phyloP scores from a whole-genome alignment of 2,113 vertebrate species.

The Nematolebias whitei region DNA sequence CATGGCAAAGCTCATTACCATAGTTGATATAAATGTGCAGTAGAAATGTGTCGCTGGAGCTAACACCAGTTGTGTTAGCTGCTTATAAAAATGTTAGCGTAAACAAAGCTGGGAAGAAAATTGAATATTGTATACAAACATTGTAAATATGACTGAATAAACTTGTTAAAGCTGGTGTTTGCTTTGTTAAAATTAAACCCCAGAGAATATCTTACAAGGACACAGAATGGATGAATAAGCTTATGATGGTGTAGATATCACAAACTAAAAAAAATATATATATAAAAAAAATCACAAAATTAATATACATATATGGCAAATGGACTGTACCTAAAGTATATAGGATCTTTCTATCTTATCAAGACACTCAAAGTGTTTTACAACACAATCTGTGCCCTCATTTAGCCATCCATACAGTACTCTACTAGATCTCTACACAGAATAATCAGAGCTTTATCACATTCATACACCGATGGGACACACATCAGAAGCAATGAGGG shows the following conservation, averaged over 20 bases:
- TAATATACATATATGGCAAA: too few relatives aligned
- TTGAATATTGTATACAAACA: constrained; percentile 4
- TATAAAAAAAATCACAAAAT: too few relatives aligned
- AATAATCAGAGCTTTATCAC: too few relatives aligned
- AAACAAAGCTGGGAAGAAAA: background rate
- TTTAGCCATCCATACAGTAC: too few relatives aligned
- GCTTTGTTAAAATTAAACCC: background rate
- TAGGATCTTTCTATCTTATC: too few relatives aligned
- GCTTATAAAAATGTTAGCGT: background rate
- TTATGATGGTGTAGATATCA: background rate
- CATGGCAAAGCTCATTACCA: background rate
- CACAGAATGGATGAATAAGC: background rate
- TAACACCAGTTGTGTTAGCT: background rate
- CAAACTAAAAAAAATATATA: too few relatives aligned
- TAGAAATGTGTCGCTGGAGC: background rate
- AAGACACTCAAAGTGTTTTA: too few relatives aligned
- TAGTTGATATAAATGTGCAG: background rate
- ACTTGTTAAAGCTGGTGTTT: background rate
- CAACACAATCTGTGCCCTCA: too few relatives aligned
- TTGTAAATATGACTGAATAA: background rate
- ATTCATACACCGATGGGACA: too few relatives aligned
- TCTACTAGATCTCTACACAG: too few relatives aligned
- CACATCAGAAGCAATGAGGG: too few relatives aligned
- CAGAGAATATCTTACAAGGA: background rate
- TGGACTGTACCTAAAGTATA: too few relatives aligned